A percentile compares a stretch with the other conserved stretches of the same genome.
Evolutionary conservation across 53 echinoderm and acorn worm genomes (phyloP).

Genomic region (Holothuria scabra): DNA sequence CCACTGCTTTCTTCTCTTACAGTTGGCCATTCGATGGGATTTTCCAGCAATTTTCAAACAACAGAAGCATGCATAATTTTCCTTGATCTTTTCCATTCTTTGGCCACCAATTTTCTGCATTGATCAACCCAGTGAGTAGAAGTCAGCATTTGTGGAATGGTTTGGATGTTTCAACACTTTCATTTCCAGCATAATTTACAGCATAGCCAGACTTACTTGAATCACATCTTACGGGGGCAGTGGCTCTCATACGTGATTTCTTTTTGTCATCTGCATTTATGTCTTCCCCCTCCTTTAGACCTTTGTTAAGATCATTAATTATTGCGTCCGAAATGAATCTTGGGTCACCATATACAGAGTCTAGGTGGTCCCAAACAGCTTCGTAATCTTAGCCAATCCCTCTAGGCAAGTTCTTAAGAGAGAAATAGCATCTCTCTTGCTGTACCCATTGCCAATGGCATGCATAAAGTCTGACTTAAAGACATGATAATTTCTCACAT

Average conservation of each 20-base stretch:
- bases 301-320: slow-evolving; percentile 55
- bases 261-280: slow-evolving; percentile 60
- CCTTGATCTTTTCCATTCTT: slow-evolving; percentile 59
- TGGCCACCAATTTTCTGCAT: slow-evolving; percentile 51
- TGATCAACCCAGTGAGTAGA: slow-evolving; percentile 72
- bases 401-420: slow-evolving; percentile 57
- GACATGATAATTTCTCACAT: slow-evolving; percentile 53
- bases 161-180: no score
- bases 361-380: slow-evolving; percentile 62
- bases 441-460: slow-evolving; percentile 45
- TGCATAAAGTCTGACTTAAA: slow-evolving; percentile 62
- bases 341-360: no score
- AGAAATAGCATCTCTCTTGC: slow-evolving; percentile 57
- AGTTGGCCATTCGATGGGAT: slow-evolving; percentile 60
- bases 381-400: slow-evolving; percentile 63
- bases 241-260: slow-evolving; percentile 60
- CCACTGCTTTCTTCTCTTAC: slow-evolving; percentile 61
- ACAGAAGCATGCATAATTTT: slow-evolving; percentile 69
- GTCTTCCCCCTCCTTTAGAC: slow-evolving; percentile 62
- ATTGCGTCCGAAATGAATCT: slow-evolving; percentile 66
- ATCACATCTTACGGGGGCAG: slow-evolving; percentile 58
- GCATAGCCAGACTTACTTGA: no score
- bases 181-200: slow-evolving; percentile 66
- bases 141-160: no score
- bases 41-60: slow-evolving; percentile 75